Evolutionary conservation across 1,140 invertebrate species (phyloP).

Genomic region (Drosophila arawakana): DNA sequence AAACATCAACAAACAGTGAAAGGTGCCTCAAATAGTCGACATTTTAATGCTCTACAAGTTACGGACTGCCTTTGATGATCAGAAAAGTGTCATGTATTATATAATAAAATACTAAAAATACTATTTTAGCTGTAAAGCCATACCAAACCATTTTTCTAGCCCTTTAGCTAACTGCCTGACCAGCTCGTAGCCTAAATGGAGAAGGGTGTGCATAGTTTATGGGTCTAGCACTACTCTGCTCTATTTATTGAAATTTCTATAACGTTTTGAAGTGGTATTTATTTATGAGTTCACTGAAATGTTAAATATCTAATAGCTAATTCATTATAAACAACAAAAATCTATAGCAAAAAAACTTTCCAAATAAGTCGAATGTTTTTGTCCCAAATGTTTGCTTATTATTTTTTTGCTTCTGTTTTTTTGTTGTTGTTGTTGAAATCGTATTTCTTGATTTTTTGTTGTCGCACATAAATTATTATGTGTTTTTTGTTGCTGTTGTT

Average conservation of each 20-base stretch:
- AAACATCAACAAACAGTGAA: constrained; percentile 8
- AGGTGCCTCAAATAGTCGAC: neutral
- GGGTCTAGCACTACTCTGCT: no score
- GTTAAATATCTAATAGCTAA: neutral
- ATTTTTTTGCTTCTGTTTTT: no score
- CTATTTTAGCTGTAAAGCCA: neutral
- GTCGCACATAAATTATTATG: constrained; percentile 54
- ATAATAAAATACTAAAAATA: neutral
- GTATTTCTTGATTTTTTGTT: constrained; percentile 18
- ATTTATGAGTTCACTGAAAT: neutral
- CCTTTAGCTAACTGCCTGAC: no score
- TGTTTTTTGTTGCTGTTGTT: constrained; percentile 40
- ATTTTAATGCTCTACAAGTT: neutral
- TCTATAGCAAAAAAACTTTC: neutral
- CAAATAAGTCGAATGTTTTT: constrained; percentile 55
- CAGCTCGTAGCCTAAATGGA: no score
- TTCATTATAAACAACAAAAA: constrained; percentile 1
- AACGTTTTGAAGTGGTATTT: no score
- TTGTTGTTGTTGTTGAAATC: constrained; percentile 19
- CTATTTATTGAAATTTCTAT: no score
- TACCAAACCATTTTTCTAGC: no score
- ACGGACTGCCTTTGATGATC: neutral
- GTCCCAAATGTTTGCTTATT: constrained; percentile 52
- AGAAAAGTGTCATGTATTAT: neutral
- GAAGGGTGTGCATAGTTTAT: no score